These are phyloP conservation scores for Drymodes brunneopygia DNA, from an alignment of 2,113 vertebrate species.

Conservation along the genomic window DNA sequence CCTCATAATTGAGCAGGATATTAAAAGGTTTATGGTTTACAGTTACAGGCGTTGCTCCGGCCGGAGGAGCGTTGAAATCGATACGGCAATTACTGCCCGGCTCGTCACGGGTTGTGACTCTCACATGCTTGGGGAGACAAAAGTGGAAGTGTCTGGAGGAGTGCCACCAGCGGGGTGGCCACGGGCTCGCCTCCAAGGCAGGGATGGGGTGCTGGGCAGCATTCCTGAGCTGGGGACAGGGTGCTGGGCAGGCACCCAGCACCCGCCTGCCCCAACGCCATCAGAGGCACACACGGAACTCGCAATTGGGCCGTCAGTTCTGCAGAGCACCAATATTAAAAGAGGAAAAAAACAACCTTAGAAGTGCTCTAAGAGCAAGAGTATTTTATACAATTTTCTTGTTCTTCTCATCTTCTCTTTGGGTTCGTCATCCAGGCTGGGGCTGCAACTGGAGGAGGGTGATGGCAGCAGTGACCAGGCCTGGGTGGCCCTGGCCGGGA, in stretches of 20 bases:
- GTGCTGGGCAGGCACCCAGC: neutral
- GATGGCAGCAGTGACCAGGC: neutral
- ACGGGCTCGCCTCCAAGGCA: neutral
- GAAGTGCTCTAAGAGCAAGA: neutral
- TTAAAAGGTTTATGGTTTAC: constrained; percentile 24
- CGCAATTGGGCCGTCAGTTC: rapidly evolving
- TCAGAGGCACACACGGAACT: neutral
- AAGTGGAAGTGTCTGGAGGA: constrained; percentile 28
- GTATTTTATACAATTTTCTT: neutral
- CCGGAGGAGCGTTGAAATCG: neutral
- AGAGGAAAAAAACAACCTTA: neutral
- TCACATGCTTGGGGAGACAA: constrained; percentile 13
- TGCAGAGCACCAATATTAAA: neutral
- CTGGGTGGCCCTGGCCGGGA: neutral
- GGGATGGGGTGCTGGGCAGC: neutral
- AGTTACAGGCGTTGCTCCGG: neutral
- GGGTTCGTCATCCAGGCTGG: neutral
- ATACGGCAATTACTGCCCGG: neutral
- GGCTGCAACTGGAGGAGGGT: neutral
- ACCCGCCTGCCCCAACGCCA: neutral
- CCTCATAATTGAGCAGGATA: neutral
- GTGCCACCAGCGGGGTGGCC: neutral
- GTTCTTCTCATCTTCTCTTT: neutral
- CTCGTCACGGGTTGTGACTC: neutral
- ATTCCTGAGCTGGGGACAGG: neutral